Conservation (phyloP, 1,140 invertebrate species). For the Callitettix versicolor region DNA sequence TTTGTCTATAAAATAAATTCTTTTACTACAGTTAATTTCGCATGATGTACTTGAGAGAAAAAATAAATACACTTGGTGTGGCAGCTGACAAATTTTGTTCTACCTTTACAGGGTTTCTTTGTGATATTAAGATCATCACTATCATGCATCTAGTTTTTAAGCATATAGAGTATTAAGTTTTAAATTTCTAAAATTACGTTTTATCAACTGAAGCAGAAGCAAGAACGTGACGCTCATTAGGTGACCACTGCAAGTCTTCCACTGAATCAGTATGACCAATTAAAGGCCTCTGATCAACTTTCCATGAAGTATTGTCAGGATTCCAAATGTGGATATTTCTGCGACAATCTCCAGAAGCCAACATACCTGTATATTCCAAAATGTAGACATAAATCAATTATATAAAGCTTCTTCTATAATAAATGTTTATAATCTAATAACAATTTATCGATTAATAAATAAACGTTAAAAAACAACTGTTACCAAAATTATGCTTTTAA, state of each 20-base stretch:
- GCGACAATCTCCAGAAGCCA: conserved; percentile 83
- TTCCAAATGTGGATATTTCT: conserved; percentile 91
- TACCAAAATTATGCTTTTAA: too few relatives aligned
- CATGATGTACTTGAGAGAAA: too few relatives aligned
- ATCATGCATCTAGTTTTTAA: too few relatives aligned
- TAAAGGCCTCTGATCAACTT: conserved; percentile 78
- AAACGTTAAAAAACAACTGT: too few relatives aligned
- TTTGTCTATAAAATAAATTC: too few relatives aligned
- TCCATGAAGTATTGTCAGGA: conserved; percentile 65
- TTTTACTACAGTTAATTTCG: too few relatives aligned
- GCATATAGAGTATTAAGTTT: too few relatives aligned
- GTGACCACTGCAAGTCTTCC: conserved; percentile 98
- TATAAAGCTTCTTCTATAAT: conserved; percentile 4
- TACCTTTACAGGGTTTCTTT: too few relatives aligned
- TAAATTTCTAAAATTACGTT: too few relatives aligned
- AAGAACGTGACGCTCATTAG: conserved; percentile 86
- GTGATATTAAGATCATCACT: too few relatives aligned
- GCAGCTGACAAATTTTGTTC: too few relatives aligned
- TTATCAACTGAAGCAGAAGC: conserved; percentile 93
- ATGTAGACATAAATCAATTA: not conserved
- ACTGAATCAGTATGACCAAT: conserved; percentile 84
- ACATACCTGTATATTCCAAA: conserved; percentile 39
- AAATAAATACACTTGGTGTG: too few relatives aligned
- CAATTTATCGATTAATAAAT: conserved; percentile 11
- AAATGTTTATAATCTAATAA: conserved; percentile 1